Base-by-base conservation (phyloP, 2,888 invertebrate genomes). In the Nemapogon koenigi region DNA sequence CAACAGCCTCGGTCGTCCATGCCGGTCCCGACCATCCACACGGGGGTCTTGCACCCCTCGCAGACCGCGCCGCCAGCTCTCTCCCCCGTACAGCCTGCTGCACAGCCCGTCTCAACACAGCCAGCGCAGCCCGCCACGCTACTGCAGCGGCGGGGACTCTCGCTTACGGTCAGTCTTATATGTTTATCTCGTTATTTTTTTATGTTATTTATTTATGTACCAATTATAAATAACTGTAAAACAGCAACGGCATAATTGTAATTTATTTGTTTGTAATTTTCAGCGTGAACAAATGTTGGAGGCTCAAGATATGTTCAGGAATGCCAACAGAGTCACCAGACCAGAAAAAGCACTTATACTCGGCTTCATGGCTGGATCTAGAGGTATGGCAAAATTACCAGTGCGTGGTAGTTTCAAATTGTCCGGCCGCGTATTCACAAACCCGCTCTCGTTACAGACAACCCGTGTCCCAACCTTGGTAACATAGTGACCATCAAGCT, bases 311-410 rank as follows among this genome's bases (percentile, higher is more conserved):
- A 97, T 98, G 93, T 97, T 98, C 82, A 83, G 91, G 39, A 93
- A 91, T 44, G 96, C 97, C 26, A 97, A 97, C 65, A 90, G 93
- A 58, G 96, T 98, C 37, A 97, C 97, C 2, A 79, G 97, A 48
- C 95, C 96, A 1, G 97, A 98, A 64, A 98, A 98, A 62, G 96
- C 97, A 38, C 88, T 98, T 37, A 98, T 98, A 59, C 83, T 98
- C 19, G 96, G 97, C 47, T 98, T 98, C 59, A 97, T 98, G 95
- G 97, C 97, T 36, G 98, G 97, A n/a, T 91, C 94, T 6, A 86
- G 97, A 69, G 93, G 91, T 91, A 61, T 43, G 53, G 13, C 16
- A 11, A 8, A 11, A 15, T 19, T 18, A 7, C 15, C 15, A 15
- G 10, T 30, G 15, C n/a, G 46, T 42, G 29, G 2, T 8, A 18